phyloP scores from a whole-genome alignment of 2,888 invertebrate species.

The Hylaea fasciaria region DNA sequence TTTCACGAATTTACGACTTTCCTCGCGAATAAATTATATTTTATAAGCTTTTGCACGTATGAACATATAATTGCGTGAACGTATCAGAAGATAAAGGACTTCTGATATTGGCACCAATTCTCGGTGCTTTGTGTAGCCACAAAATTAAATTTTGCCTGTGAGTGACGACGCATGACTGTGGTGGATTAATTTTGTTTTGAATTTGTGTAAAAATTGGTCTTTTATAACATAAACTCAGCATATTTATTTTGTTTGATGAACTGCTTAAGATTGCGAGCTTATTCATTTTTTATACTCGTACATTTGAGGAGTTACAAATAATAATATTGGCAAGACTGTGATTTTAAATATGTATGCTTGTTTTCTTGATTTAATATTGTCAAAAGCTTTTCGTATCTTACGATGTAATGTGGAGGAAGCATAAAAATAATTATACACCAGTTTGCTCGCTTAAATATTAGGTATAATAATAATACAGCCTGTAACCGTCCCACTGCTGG shows the following conservation, averaged over 20 bases:
- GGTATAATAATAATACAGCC: no score
- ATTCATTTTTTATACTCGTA: no score
- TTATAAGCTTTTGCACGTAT: slow-evolving; percentile 37
- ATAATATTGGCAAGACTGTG: no score
- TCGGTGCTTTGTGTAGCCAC: slow-evolving; percentile 12
- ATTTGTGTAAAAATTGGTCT: slow-evolving; percentile 7
- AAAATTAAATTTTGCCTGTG: slow-evolving; percentile 22
- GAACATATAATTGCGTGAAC: slow-evolving; percentile 34
- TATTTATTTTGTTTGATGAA: not conserved
- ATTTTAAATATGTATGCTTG: no score
- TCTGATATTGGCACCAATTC: slow-evolving; percentile 28
- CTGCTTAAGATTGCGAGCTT: no score
- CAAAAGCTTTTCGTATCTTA: no score
- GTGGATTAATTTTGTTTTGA: slow-evolving; percentile 14
- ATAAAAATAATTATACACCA: no score
- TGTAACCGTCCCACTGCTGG: no score
- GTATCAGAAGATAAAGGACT: slow-evolving; percentile 28
- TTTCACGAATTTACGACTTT: slow-evolving; percentile 41
- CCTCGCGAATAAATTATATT: slow-evolving; percentile 39
- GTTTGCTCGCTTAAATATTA: no score
- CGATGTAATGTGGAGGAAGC: no score
- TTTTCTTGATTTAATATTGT: no score
- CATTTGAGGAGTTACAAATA: no score
- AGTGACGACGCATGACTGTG: slow-evolving; percentile 17
- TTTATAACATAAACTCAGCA: not conserved